Percentiles rank a stretch among this genome's conserved stretches.
These are phyloP conservation scores for Sycophaga agraensis DNA, from an alignment of 1,140 invertebrate genomes.

Conservation along the genomic window DNA sequence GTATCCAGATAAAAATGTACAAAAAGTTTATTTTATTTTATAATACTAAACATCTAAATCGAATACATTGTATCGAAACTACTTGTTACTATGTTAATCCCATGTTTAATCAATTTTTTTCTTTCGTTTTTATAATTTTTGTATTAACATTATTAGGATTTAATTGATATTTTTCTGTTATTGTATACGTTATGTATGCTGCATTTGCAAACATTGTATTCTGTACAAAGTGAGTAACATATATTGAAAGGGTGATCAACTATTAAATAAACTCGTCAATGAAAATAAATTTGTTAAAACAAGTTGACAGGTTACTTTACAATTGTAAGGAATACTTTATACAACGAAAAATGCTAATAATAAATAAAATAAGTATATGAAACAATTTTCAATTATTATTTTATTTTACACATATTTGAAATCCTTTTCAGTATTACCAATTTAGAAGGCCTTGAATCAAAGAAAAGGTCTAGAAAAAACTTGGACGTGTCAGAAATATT, in stretches of 20 bases:
- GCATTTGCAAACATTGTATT: too few species aligned
- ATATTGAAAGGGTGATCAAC: not conserved
- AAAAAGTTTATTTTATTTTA: conserved; percentile 7
- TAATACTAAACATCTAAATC: not conserved
- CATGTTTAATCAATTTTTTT: not conserved
- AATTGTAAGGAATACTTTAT: conserved; percentile 6
- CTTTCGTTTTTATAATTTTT: conserved; percentile 5
- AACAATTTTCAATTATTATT: conserved; percentile 1
- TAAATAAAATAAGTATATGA: conserved; percentile 8
- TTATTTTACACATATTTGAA: conserved; percentile 10
- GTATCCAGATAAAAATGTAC: conserved; percentile 34
- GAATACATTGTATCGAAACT: too few species aligned
- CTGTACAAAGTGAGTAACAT: conserved; percentile 1
- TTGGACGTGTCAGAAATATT: not conserved
- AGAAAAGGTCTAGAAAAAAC: conserved; percentile 25
- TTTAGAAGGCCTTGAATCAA: conserved; percentile 30
- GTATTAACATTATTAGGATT: not conserved
- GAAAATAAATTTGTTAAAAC: not conserved
- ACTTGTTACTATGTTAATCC: not conserved
- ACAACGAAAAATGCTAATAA: not conserved
- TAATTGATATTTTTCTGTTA: not conserved
- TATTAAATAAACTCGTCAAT: not conserved
- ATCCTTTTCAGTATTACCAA: conserved; percentile 35
- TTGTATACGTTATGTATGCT: not conserved
- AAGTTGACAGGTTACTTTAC: conserved; percentile 4